These are phyloP conservation scores for Lycodopsis pacificus DNA, from an alignment of 2,797 vertebrate species.

Conservation along the genomic window DNA sequence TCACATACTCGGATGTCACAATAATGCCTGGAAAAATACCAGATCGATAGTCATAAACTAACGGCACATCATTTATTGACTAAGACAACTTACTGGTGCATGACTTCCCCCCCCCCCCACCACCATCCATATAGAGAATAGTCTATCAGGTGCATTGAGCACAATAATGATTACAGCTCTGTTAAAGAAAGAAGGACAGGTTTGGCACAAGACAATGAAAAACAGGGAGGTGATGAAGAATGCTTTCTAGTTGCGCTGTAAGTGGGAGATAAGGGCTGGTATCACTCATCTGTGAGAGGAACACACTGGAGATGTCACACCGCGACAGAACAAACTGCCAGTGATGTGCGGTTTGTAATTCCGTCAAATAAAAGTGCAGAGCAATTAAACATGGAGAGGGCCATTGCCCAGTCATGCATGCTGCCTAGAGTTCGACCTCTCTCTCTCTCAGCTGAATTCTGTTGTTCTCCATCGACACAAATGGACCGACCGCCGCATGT, in stretches of 20 bases:
- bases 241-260: slow-evolving; percentile 10
- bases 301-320: slow-evolving; percentile 29
- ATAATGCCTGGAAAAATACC: slow-evolving; percentile 54
- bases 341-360: slow-evolving; percentile 42
- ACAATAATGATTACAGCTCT: slow-evolving; percentile 7
- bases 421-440: slow-evolving; percentile 51
- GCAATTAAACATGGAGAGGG: slow-evolving; percentile 68
- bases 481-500: slow-evolving; percentile 20
- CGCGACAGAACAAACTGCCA: slow-evolving; percentile 41
- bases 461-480: slow-evolving; percentile 57
- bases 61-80: slow-evolving; percentile 33
- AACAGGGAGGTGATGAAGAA: slow-evolving; percentile 7
- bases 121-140: neutral
- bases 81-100: slow-evolving; percentile 5
- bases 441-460: slow-evolving; percentile 40
- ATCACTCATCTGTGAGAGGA: slow-evolving; percentile 31
- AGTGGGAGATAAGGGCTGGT: slow-evolving; percentile 8
- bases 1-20: slow-evolving; percentile 42
- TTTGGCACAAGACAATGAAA: neutral
- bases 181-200: slow-evolving; percentile 3
- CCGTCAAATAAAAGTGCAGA: slow-evolving; percentile 56
- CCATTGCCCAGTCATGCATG: slow-evolving; percentile 78
- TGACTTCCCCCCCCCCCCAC: neutral
- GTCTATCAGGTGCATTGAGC: neutral
- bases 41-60: slow-evolving; percentile 63